A percentile compares a stretch with the other conserved stretches of the same genome.
These are phyloP conservation scores for Nasonia oneida DNA, from an alignment of 2,888 invertebrate genomes.

Conservation along the genomic window DNA sequence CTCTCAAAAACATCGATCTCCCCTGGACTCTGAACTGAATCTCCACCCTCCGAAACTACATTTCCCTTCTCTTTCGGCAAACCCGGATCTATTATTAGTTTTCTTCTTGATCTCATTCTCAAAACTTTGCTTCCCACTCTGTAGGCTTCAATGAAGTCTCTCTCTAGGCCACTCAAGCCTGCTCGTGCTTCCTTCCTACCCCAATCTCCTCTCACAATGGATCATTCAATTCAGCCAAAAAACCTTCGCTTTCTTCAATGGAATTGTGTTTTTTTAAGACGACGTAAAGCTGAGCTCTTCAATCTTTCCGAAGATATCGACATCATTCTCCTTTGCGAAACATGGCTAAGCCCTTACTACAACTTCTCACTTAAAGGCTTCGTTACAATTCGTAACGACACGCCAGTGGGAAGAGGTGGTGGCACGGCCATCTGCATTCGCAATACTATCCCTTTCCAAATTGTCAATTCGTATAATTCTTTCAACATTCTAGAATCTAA, in stretches of 20 bases:
- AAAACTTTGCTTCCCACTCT: neutral
- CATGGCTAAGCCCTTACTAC: neutral
- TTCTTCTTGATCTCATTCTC: too few relatives aligned
- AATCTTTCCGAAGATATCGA: conserved; percentile 16
- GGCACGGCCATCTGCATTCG: conserved; percentile 33
- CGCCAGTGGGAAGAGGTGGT: conserved; percentile 9
- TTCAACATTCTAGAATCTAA: conserved; percentile 22
- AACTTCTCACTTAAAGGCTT: conserved; percentile 21
- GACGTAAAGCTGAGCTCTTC: neutral
- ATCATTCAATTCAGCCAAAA: neutral
- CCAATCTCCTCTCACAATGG: neutral
- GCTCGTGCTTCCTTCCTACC: neutral
- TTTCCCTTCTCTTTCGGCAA: too few relatives aligned
- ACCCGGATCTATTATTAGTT: too few relatives aligned
- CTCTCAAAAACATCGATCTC: too few relatives aligned
- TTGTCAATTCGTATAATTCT: neutral
- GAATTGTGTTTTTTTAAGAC: neutral
- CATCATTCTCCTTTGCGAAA: conserved; percentile 38
- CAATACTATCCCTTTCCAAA: conserved; percentile 34
- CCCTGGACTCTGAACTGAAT: too few relatives aligned
- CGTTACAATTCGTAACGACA: conserved; percentile 28
- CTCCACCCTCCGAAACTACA: too few relatives aligned
- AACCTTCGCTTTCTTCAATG: conserved; percentile 41
- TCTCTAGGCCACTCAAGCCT: too few relatives aligned
- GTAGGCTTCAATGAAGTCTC: too few relatives aligned